These are phyloP conservation scores for Tigriopus californicus DNA, from an alignment of 2,888 invertebrate species.

Conservation along the genomic window DNA sequence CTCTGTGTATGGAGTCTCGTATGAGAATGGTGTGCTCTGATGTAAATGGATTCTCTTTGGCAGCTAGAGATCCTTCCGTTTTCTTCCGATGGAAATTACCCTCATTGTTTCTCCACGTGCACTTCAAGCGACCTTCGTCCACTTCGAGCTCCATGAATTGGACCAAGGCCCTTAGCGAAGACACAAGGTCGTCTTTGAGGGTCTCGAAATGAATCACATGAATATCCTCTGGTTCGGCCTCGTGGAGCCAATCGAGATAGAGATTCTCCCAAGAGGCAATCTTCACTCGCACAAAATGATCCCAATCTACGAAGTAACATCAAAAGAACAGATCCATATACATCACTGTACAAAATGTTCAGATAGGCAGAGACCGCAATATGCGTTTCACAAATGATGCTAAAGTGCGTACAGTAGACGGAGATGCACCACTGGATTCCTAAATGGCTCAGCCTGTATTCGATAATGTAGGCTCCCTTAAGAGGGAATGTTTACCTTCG, in stretches of 20 bases:
- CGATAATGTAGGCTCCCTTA: background rate
- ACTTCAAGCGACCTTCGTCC: slow-evolving; percentile 17
- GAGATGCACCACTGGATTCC: too few species aligned
- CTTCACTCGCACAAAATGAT: slow-evolving; percentile 18
- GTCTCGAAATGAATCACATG: slow-evolving; percentile 19
- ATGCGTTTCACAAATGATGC: background rate
- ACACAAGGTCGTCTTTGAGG: slow-evolving; percentile 15
- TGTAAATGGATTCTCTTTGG: slow-evolving; percentile 17
- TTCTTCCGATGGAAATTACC: slow-evolving; percentile 18
- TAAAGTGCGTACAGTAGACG: too few species aligned
- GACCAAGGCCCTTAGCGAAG: slow-evolving; percentile 17
- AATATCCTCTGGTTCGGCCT: slow-evolving; percentile 13
- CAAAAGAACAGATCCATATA: background rate
- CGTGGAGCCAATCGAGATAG: slow-evolving; percentile 19
- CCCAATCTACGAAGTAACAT: slow-evolving; percentile 19
- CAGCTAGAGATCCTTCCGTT: background rate
- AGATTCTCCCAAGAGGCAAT: slow-evolving; percentile 19
- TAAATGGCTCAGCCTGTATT: too few species aligned
- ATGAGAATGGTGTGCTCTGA: slow-evolving; percentile 16
- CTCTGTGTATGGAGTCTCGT: slow-evolving; percentile 17
- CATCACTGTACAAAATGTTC: background rate
- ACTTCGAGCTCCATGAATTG: slow-evolving; percentile 16
- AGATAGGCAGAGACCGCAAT: background rate
- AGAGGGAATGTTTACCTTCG: slow-evolving; percentile 16
- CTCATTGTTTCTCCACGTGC: slow-evolving; percentile 16